phyloP scores from a whole-genome alignment of 2,888 invertebrate genomes.

The Temnothorax unifasciatus region DNA sequence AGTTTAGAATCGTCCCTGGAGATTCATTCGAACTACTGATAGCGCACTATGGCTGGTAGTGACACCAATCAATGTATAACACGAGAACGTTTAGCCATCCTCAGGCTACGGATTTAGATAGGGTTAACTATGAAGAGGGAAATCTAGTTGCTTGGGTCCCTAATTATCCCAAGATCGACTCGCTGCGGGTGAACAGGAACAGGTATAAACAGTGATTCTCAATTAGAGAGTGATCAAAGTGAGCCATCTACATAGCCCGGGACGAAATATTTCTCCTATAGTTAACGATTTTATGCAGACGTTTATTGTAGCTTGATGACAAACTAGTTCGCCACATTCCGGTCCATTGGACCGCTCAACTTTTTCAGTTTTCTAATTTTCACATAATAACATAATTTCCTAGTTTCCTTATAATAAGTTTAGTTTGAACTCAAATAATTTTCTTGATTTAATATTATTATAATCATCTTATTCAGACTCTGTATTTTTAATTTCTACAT shows the following conservation, averaged over 20 bases:
- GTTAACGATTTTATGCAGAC: background rate
- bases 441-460: too few relatives aligned
- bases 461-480: too few relatives aligned
- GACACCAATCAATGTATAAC: slow-evolving; percentile 73
- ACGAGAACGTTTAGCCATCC: slow-evolving; percentile 70
- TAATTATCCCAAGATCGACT: slow-evolving; percentile 76
- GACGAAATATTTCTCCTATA: background rate
- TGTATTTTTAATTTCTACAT: too few relatives aligned
- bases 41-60: slow-evolving; percentile 58
- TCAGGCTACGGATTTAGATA: slow-evolving; percentile 76
- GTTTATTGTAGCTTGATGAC: slow-evolving; percentile 1
- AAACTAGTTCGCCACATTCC: too few relatives aligned
- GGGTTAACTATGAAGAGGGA: slow-evolving; percentile 72
- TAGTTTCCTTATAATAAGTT: too few relatives aligned
- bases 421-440: too few relatives aligned
- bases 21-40: slow-evolving; percentile 67
- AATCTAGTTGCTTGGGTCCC: slow-evolving; percentile 71
- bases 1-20: slow-evolving; percentile 48
- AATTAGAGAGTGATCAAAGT: slow-evolving; percentile 53
- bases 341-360: too few relatives aligned
- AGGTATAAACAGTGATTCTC: slow-evolving; percentile 74
- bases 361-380: too few relatives aligned
- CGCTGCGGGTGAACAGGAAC: slow-evolving; percentile 71
- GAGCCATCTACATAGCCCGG: slow-evolving; percentile 3
- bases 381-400: too few relatives aligned